Conservation (phyloP, 1,140 invertebrate genomes). For the Scaptomyza graminum region DNA sequence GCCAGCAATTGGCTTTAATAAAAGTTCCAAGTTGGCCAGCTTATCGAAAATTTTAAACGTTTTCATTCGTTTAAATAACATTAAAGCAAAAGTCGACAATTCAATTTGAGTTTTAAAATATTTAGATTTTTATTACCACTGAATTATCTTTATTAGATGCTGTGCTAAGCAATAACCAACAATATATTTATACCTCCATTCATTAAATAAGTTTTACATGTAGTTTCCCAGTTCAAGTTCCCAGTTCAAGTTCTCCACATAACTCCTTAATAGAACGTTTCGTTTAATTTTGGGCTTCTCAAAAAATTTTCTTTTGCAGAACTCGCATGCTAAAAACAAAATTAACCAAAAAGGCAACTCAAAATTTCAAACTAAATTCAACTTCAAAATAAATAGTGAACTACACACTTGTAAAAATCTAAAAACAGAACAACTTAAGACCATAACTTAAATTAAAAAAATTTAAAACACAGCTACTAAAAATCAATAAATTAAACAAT, state of each 20-base stretch:
- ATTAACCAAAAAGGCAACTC: conserved; percentile 69
- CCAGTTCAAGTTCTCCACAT: conserved; percentile 10
- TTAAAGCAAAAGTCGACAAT: neutral
- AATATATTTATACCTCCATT: conserved; percentile 23
- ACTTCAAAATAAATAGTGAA: conserved; percentile 60
- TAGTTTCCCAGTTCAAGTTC: conserved; percentile 2
- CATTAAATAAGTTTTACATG: conserved; percentile 5
- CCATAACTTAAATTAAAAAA: conserved; percentile 16
- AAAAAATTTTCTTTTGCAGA: conserved; percentile 81
- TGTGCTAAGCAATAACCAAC: conserved; percentile 1
- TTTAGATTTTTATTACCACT: neutral
- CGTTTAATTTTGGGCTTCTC: conserved; percentile 78
- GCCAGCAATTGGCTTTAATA: conserved; percentile 28
- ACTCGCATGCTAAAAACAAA: conserved; percentile 77
- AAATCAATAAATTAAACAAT: conserved; percentile 35
- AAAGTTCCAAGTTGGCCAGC: conserved; percentile 9
- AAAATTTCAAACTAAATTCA: conserved; percentile 69
- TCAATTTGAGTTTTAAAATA: conserved; percentile 1
- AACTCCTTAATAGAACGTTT: conserved; percentile 61
- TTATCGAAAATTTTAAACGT: neutral
- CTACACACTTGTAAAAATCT: conserved; percentile 50
- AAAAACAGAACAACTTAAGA: conserved; percentile 41
- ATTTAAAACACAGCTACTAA: conserved; percentile 37
- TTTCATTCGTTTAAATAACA: conserved; percentile 8
- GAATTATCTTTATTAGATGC: neutral